phyloP scores from a whole-genome alignment of 2,797 vertebrate genomes.

The Phoeniculus purpureus region DNA sequence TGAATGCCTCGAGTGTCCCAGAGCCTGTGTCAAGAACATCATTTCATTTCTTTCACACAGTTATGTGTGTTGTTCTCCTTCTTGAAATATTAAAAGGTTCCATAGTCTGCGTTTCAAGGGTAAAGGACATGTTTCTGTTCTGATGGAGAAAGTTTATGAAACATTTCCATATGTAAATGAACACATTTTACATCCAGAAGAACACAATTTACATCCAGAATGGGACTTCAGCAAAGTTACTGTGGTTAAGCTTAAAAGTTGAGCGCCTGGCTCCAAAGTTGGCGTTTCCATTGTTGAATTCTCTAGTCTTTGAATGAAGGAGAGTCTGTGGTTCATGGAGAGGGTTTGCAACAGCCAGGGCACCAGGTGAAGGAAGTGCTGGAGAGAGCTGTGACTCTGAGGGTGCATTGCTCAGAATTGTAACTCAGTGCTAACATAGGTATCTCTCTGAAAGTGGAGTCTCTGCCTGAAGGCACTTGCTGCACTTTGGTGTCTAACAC shows the following conservation, averaged over 20 bases:
- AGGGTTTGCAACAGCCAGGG: neutral
- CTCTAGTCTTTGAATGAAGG: neutral
- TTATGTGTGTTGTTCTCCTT: neutral
- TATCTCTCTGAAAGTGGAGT: neutral
- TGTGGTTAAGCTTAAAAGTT: neutral
- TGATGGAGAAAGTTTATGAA: neutral
- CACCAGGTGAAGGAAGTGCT: neutral
- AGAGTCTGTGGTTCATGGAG: neutral
- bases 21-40: neutral
- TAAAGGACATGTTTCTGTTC: fast-evolving
- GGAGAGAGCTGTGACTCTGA: neutral
- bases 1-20: neutral
- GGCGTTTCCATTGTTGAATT: neutral
- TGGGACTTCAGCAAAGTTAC: neutral
- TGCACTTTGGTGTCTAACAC: neutral
- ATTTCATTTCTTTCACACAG: neutral
- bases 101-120: neutral
- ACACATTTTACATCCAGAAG: no score
- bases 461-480: neutral
- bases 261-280: neutral
- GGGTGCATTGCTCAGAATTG: neutral
- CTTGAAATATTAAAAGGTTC: neutral
- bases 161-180: no score
- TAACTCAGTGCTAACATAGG: neutral
- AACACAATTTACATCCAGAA: neutral